Evolutionary conservation across 2,113 vertebrate genomes (phyloP), one percentile per base, ranked within the genome.

Genomic region (Zapus hudsonius): DNA sequence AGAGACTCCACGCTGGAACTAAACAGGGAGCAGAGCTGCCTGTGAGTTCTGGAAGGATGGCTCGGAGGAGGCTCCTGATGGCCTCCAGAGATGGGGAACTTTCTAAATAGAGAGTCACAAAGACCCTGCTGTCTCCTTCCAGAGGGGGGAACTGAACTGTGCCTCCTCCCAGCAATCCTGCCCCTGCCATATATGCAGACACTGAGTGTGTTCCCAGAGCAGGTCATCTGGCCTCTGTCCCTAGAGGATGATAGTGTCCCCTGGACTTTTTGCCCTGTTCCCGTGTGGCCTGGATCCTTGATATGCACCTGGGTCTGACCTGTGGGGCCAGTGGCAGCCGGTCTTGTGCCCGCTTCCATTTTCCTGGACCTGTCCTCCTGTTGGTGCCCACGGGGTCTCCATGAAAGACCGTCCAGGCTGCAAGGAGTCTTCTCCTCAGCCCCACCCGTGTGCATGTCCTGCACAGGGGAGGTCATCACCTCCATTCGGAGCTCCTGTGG

Each of bases 391-490:
- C 47, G 38, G 5, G 0, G 4, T 27, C 83, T 57, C 47, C 31
- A 3, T 0, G 23, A 27, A 89, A 38, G 59, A n/a, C 40, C 27
- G 29, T 89, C 38, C 55, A 25, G 72, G 44, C 82, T 57, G 22
- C 64, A 66, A 61, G 44, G 61, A 33, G 36, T 27, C 33, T 22
- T 4, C 27, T 33, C 29, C 1, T 25, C 2, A n/a, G 5, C 38
- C 44, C 0, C 4, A 3, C 31, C 31, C 59, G 6, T 23, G 31
- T 19, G 17, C 38, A 20, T 33, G 12, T 29, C n/a, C 79, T 3
- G 13, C 11, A 0, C 0, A 29, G 0, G 0, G 13, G 63, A 31
- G 38, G 57, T 27, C 10, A 25, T 75, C n/a, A 3, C 29, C 42
- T 31, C 17, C 23, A 38, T 33, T 52, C 52, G 7, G 29, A 76